Base-by-base conservation (phyloP, 2,888 invertebrate species). In the Sesamia inferens region DNA sequence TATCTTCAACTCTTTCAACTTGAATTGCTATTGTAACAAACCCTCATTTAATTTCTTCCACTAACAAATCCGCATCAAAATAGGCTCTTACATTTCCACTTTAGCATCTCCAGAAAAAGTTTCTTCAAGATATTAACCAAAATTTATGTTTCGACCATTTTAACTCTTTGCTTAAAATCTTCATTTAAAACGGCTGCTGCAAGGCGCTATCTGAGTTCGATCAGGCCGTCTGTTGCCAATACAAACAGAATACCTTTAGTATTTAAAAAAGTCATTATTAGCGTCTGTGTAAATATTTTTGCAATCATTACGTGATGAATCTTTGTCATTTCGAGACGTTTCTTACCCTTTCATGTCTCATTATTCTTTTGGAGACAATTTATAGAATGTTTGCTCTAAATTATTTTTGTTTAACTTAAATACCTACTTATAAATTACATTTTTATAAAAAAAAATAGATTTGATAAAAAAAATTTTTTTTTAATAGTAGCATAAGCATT, bases 81-180 rank as follows among this genome's bases (percentile, higher is more conserved):
- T 70, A 83, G 67, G 71, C 47, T 74, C 64, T 65, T 71, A 83
- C 65, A 83, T 62, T 83, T 71, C 72, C 59, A 66, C 68, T 85
- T 84, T 73, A 84, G 68, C 78, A 65, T 73, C 61, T 71, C 76
- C 51, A 76, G 79, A 77, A 86, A 83, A 86, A 75, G 69, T 85
- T 84, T 75, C 69, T 70, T 68, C 65, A 63, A 76, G 76, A 84
- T 82, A 84, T 84, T 66, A 77, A 77, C 72, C 77, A 80, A 67
- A 84, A 84, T 85, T 79, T 84, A 84, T 86, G 82, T 82, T 86
- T 78, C 75, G 74, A 72, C 79, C 79, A 79, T 86, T 85, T 82
- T 80, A 84, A 82, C 80, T 84, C 82, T 84, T 76, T 79, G 82
- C 73, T 84, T 84, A 82, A 86, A 84, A 84, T 84, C 86, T 85